Evolutionary conservation across 2,888 invertebrate genomes (phyloP), one percentile per base, ranked within the genome.

Genomic region (Tipula helvola): DNA sequence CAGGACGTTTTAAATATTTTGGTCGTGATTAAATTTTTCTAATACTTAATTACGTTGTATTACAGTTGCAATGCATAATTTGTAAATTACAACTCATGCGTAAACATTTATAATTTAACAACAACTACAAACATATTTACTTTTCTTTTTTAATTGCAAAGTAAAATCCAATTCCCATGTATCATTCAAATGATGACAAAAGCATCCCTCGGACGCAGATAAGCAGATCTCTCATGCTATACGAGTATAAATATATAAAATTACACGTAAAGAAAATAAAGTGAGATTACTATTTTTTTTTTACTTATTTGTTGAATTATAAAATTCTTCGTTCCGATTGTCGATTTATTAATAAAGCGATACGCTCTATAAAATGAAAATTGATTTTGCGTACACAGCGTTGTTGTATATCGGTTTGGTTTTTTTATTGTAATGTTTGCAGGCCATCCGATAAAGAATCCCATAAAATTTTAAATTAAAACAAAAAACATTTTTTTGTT

Each of bases 251-350:
- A 8, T 71, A 12, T 71, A 71, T 52, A 52, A 52, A 52, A 16
- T 52, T 52, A 52, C 71, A 71, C 28, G 71, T 52, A 52, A 52
- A 16, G n/a, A n/a, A 52, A 52, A 52, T 52, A 52, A 52, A 52
- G 52, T 71, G 71, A 71, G 71, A 71, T 71, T 71, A 71, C 28
- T 28, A n/a, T 47, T 13, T n/a, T 47, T 13, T n/a, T 57, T 18
- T 71, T 71, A 12, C 10, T 28, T 71, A 71, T 71, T 52, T 71
- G 10, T 10, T 28, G 71, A 71, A 71, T 71, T 71, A 28, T 71
- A 71, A 71, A 71, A 71, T 71, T 71, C 71, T 71, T 71, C 71
- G 71, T 71, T 71, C 71, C 71, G 71, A 71, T 71, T 71, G 71
- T 71, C 71, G 71, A 71, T 71, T 71, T 71, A 71, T 71, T 71